A percentile compares a stretch with the other conserved stretches of the same genome.
Evolutionary conservation across 2,797 vertebrate genomes (phyloP).

Genomic region (Spatula clypeata): DNA sequence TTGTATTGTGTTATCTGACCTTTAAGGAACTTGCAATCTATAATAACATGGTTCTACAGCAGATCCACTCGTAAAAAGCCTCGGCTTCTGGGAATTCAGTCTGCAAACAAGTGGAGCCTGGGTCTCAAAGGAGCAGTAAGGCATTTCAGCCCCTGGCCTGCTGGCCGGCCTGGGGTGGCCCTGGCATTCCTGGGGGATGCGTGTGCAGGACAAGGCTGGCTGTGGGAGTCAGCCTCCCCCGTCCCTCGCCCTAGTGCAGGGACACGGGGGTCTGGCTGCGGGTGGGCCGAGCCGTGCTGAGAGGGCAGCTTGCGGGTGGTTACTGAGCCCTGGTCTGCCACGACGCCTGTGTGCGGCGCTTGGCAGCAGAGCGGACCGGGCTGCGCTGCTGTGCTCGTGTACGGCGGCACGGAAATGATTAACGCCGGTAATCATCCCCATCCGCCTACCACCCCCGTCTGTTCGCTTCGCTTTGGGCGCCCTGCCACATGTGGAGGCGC

Average conservation of each 20-base stretch:
- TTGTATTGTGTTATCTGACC: conserved; percentile 78
- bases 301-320: rapidly evolving
- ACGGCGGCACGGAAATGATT: background rate
- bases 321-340: rapidly evolving
- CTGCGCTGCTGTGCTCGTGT: rapidly evolving
- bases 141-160: conserved; percentile 21
- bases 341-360: rapidly evolving
- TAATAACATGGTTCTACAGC: conserved; percentile 40
- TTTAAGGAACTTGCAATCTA: conserved; percentile 73
- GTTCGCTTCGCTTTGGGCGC: rapidly evolving
- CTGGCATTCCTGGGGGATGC: rapidly evolving
- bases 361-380: rapidly evolving
- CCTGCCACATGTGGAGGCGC: background rate
- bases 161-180: background rate
- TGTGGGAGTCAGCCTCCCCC: rapidly evolving
- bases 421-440: background rate
- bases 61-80: conserved; percentile 28
- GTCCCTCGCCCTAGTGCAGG: rapidly evolving
- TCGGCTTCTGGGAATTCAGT: conserved; percentile 13
- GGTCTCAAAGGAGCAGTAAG: conserved; percentile 12
- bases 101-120: background rate
- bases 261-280: rapidly evolving
- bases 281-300: rapidly evolving
- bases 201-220: rapidly evolving
- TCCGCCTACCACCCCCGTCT: background rate